Conservation (phyloP, 2,797 vertebrate species). For the Pyrocephalus nanus region DNA sequence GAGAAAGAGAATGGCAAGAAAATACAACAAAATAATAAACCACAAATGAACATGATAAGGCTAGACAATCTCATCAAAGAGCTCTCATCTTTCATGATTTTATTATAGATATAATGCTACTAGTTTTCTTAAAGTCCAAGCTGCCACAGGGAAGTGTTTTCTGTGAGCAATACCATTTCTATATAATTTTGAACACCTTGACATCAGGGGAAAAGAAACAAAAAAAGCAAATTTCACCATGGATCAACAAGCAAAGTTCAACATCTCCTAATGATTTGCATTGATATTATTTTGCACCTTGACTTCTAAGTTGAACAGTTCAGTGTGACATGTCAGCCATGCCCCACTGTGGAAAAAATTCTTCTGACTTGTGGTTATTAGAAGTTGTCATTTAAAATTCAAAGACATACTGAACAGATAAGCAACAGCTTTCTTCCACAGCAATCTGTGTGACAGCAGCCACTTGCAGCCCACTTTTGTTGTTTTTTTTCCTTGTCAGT, state of each 20-base stretch:
- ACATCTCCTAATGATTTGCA: neutral
- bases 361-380: neutral
- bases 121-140: neutral
- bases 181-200: neutral
- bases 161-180: neutral
- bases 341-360: neutral
- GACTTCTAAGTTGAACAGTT: neutral
- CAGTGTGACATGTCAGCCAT: neutral
- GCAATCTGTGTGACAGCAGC: neutral
- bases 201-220: neutral
- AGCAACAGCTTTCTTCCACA: neutral
- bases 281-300: neutral
- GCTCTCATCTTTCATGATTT: neutral
- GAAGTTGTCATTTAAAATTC: neutral
- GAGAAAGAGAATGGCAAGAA: neutral
- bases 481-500: neutral
- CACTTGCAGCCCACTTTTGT: neutral
- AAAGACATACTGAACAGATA: neutral
- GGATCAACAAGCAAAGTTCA: neutral
- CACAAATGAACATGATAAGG: neutral
- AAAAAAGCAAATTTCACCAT: neutral
- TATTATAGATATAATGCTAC: neutral
- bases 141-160: neutral
- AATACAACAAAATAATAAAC: neutral
- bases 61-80: neutral